A percentile compares a stretch with the other conserved stretches of the same genome.
phyloP scores from a whole-genome alignment of 2,888 invertebrate genomes.

The Hyles lineata region DNA sequence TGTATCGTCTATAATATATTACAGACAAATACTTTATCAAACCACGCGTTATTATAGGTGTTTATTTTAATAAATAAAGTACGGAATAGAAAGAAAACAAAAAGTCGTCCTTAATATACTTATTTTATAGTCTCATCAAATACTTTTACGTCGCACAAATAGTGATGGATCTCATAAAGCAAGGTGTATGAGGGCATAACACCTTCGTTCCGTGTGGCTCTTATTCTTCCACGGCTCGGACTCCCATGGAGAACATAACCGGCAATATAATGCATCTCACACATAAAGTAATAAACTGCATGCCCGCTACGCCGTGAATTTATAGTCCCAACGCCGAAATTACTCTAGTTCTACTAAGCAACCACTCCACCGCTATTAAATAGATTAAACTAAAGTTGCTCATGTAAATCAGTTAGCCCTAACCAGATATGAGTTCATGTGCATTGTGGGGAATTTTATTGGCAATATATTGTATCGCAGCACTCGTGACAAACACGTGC shows the following conservation, averaged over 20 bases:
- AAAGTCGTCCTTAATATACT: not conserved
- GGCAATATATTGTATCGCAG: not conserved
- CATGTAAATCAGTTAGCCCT: constrained; percentile 20
- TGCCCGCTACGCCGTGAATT: constrained; percentile 57
- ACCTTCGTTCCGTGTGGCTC: constrained; percentile 65
- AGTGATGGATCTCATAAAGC: not conserved
- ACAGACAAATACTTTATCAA: too few species aligned
- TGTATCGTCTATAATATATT: too few species aligned
- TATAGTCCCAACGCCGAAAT: constrained; percentile 51
- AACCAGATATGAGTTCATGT: not conserved
- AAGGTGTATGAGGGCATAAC: constrained; percentile 4
- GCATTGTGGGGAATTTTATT: not conserved
- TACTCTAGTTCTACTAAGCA: constrained; percentile 48
- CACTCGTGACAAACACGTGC: constrained; percentile 9
- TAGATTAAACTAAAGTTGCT: constrained; percentile 27
- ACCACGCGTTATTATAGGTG: too few species aligned
- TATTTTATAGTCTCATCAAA: constrained; percentile 14
- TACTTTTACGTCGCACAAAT: not conserved
- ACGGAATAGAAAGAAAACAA: not conserved
- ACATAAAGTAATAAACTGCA: constrained; percentile 62
- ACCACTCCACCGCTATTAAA: constrained; percentile 28
- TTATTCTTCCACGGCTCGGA: constrained; percentile 59
- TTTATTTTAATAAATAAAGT: not conserved
- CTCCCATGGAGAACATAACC: constrained; percentile 65
- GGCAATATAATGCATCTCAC: constrained; percentile 60